Base-by-base conservation (phyloP, 2,113 vertebrate species). In the Corythornis cristatus region DNA sequence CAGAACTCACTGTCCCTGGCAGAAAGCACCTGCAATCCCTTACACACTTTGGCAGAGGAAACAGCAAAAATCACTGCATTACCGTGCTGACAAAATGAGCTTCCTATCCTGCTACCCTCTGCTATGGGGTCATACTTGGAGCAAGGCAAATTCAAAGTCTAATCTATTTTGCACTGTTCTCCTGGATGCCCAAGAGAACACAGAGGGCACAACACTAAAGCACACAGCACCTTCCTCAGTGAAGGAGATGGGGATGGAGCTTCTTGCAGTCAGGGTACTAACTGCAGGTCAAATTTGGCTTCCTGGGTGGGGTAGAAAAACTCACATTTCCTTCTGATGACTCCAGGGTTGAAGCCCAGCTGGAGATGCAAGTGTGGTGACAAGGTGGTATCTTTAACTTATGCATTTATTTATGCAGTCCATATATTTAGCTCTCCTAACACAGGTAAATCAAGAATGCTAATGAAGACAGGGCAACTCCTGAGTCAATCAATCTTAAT, bases 401-500 rank as follows among this genome's bases (percentile, higher is more conserved):
- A 21, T 13, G 13, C 22, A 65, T 42, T 77, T 72, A 35, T 74
- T 78, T 68, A 84, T 82, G 33, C 73, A 62, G 37, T 42, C 50
- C 28, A 17, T 77, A 64, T 35, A 68, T 57, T 86, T 70, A 65
- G 28, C 19, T 83, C 23, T 93, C 50, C 62, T 85, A 90, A 90
- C 40, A 58, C 48, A 79, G 22, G 40, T 92, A 89, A 89, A 93
- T 77, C 48, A 88, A 68, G 70, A 95, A 93, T 60, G 64, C 11
- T 91, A 90, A 94, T 70, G 74, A 94, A 74, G 10, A 31, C 29
- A 50, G 8, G 31, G 50, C 84, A 81, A 86, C 65, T 58, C 70
- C 67, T 21, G 54, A 90, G 33, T 66, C 62, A 88, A 53, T 61
- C 74, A 67, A 26, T 66, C 50, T 62, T 54, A 76, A 90, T 8